These are phyloP conservation scores for Agrilus cyanescens DNA, from an alignment of 2,888 invertebrate genomes.

Conservation along the genomic window DNA sequence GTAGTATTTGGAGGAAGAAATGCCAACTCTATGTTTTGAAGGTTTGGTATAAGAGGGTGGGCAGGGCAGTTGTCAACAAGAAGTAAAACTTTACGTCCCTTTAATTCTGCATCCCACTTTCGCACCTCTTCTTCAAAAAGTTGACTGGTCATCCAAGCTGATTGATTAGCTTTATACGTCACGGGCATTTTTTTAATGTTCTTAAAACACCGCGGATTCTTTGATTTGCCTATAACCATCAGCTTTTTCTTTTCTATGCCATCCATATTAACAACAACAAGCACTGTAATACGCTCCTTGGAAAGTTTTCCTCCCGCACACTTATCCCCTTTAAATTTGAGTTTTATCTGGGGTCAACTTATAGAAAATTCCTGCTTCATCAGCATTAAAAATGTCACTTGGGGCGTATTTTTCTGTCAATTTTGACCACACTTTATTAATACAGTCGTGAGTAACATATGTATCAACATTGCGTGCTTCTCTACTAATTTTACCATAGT, in stretches of 20 bases:
- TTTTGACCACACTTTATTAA: no score
- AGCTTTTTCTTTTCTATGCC: no score
- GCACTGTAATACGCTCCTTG: conserved; percentile 19
- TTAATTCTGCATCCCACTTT: conserved; percentile 15
- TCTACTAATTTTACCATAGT: no score
- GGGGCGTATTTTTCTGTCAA: no score
- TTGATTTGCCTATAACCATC: no score
- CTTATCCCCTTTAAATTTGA: conserved; percentile 20
- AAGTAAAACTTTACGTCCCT: conserved; percentile 15
- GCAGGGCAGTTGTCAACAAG: conserved; percentile 14
- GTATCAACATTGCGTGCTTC: no score
- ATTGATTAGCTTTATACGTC: conserved; percentile 11
- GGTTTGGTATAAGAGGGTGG: conserved; percentile 10
- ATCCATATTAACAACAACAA: conserved; percentile 15
- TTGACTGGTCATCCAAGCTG: conserved; percentile 12
- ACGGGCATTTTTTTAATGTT: conserved; percentile 8
- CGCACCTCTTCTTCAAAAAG: conserved; percentile 12
- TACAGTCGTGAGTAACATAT: no score
- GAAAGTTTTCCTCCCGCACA: conserved; percentile 22
- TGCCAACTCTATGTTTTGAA: conserved; percentile 10
- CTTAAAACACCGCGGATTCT: conserved; percentile 12
- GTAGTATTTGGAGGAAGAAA: conserved; percentile 11
- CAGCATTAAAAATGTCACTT: no score
- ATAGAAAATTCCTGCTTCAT: no score
- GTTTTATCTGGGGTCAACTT: conserved; percentile 16